Percentiles rank a stretch among this genome's conserved stretches.
Conservation (phyloP, 2,113 vertebrate genomes). For the Pandion haliaetus region DNA sequence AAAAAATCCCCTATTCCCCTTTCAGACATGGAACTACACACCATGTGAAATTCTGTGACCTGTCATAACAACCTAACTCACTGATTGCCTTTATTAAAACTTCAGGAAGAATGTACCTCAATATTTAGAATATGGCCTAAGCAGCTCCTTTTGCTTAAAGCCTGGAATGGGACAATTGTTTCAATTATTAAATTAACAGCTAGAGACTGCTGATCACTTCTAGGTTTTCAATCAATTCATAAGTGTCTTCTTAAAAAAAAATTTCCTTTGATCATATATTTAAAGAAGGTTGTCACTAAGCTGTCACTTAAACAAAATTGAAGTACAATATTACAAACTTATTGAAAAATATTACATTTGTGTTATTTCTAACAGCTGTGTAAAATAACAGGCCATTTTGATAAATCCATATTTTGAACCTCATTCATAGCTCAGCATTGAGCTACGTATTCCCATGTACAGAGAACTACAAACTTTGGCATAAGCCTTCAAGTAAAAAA, state of each 20-base stretch:
- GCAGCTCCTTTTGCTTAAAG: background rate
- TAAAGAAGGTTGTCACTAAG: background rate
- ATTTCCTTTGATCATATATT: background rate
- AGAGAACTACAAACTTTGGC: background rate
- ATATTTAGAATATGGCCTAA: background rate
- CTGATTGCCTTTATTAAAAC: background rate
- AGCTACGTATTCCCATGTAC: background rate
- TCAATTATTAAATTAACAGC: slow-evolving; percentile 5
- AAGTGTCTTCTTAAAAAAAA: background rate
- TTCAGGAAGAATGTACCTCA: background rate
- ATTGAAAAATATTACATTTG: background rate
- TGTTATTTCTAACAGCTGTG: background rate
- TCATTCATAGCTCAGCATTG: background rate
- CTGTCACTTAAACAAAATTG: background rate
- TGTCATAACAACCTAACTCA: background rate
- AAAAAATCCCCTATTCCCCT: background rate
- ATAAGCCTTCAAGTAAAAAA: background rate
- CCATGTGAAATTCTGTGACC: slow-evolving; percentile 3
- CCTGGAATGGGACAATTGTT: background rate
- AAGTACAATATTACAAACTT: background rate
- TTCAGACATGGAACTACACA: background rate
- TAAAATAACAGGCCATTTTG: background rate
- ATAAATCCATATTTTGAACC: background rate
- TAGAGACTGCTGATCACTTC: background rate
- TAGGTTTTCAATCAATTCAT: background rate